Evolutionary conservation across 2,888 invertebrate genomes (phyloP), one percentile per base, ranked within the genome.

Genomic region (Aphrophora alni): DNA sequence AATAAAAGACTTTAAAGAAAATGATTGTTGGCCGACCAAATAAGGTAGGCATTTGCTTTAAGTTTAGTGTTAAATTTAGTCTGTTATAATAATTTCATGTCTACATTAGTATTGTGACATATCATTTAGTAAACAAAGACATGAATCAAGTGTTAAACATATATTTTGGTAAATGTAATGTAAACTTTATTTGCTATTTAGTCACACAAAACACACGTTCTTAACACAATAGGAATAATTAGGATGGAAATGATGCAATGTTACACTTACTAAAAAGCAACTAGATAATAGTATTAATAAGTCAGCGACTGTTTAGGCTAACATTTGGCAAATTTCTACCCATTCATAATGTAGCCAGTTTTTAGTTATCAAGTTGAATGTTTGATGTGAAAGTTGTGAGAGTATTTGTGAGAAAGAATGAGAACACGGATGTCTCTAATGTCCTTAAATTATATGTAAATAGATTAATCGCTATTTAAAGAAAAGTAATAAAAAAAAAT

Each of bases 371-470:
- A 44, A 44, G 27, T 69, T 26, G 24, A 14, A 21, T 21, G 69
- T 71, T 78, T 69, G 38, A 33, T 27, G 26, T 78, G 72, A 44
- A 78, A 72, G 70, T 78, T 72, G n/a, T 72, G 28, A 44, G 78
- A 14, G 44, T n/a, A n/a, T 44, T 44, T 59, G 59, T 21, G 21
- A 59, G 21, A n/a, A 59, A 59, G n/a, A 59, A 59, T 44, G 59
- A 59, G 51, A 73, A 78, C 72, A 73, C 51, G 78, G 73, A 73
- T 73, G 78, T 51, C 78, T 78, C 78, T 78, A 73, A 72, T 59
- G 73, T 73, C 78, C 78, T 78, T 59, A 73, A 71, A 44, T 73
- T 71, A 21, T 21, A 59, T 78, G 78, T 78, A 78, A 51, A 78
- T 78, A 78, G 51, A 33, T 51, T 44, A 78, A 59, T 78, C 51